phyloP scores from a whole-genome alignment of 2,113 vertebrate species.

The Oenanthe oenanthe region DNA sequence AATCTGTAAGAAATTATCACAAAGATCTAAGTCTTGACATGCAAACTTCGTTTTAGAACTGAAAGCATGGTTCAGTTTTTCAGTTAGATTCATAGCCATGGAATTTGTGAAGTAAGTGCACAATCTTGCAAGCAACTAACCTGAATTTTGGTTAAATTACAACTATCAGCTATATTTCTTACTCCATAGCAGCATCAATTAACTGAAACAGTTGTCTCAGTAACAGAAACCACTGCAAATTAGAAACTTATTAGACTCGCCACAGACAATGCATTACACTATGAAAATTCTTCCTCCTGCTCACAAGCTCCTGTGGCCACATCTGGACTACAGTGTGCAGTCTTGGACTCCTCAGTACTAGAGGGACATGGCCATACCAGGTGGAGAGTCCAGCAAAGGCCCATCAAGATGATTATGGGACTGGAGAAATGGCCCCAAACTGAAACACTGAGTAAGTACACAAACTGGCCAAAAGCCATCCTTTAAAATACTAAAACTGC shows the following conservation, averaged over 20 bases:
- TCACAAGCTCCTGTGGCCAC: background rate
- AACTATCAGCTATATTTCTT: background rate
- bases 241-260: background rate
- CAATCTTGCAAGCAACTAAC: background rate
- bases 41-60: background rate
- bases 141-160: background rate
- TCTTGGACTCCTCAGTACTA: background rate
- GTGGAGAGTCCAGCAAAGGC: background rate
- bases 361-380: accelerated
- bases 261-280: background rate
- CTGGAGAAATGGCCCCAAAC: background rate
- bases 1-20: background rate
- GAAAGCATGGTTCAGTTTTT: background rate
- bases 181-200: background rate
- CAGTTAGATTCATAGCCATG: background rate
- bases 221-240: background rate
- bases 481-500: background rate
- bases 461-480: background rate
- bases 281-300: background rate
- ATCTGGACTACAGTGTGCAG: background rate
- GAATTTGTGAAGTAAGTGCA: background rate
- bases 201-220: background rate
- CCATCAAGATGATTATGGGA: background rate
- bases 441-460: background rate
- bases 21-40: background rate